These are phyloP conservation scores for Luperina nickerlii DNA, from an alignment of 2,888 invertebrate genomes.

Conservation along the genomic window DNA sequence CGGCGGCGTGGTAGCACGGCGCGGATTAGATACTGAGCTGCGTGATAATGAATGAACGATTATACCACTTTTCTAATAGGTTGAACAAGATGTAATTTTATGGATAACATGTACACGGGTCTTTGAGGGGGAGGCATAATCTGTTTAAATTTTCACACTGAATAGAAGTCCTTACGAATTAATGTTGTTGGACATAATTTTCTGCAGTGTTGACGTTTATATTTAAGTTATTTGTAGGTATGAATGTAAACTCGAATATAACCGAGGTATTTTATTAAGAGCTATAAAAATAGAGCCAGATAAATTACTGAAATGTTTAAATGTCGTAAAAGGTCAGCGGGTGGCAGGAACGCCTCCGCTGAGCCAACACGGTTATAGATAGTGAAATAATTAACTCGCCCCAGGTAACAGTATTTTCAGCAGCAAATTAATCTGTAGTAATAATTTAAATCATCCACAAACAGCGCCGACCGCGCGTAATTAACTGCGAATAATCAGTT, in stretches of 20 bases:
- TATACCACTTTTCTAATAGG: conserved; percentile 72
- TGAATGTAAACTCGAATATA: conserved; percentile 19
- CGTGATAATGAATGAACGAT: conserved; percentile 83
- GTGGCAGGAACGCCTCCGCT: conserved; percentile 28
- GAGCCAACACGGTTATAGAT: conserved; percentile 49
- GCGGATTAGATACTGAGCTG: conserved; percentile 83
- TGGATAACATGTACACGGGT: conserved; percentile 43
- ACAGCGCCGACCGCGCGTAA: conserved; percentile 46
- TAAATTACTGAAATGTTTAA: conserved; percentile 50
- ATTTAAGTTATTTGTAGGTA: conserved; percentile 15
- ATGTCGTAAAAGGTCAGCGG: conserved; percentile 59
- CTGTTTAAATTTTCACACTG: conserved; percentile 18
- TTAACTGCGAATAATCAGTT: conserved; percentile 62
- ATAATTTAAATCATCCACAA: conserved; percentile 61
- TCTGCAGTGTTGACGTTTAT: conserved; percentile 2
- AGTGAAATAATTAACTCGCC: conserved; percentile 61
- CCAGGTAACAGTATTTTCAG: conserved; percentile 61
- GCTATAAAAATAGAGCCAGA: conserved; percentile 47
- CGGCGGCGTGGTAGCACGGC: conserved; percentile 76
- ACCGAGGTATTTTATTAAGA: conserved; percentile 36
- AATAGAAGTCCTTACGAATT: neutral
- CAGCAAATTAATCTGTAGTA: conserved; percentile 59
- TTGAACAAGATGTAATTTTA: conserved; percentile 58
- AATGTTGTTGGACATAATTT: conserved; percentile 5
- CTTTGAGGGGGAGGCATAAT: neutral